These are phyloP conservation scores for Rhincodon typus DNA, from an alignment of 2,797 vertebrate genomes.

Conservation along the genomic window DNA sequence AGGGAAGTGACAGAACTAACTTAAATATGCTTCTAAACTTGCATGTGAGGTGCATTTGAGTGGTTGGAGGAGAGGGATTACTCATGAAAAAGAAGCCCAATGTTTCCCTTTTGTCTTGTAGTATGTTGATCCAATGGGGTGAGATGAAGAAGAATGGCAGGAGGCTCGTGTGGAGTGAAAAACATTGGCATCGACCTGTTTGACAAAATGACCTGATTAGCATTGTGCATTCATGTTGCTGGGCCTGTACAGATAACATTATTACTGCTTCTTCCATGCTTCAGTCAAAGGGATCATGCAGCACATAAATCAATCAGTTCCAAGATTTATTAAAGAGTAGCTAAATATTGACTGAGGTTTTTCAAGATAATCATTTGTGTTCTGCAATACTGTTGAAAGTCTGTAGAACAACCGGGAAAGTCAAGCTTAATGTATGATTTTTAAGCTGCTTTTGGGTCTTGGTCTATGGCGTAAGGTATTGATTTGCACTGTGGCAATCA, in stretches of 20 bases:
- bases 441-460: too few species aligned
- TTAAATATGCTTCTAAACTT: neutral
- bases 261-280: neutral
- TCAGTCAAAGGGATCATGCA: neutral
- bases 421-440: neutral
- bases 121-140: neutral
- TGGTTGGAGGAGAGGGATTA: neutral
- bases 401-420: too few species aligned
- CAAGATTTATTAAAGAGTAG: neutral
- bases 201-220: neutral
- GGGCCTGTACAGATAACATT: neutral
- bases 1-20: neutral
- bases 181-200: neutral
- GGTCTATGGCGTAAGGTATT: too few species aligned
- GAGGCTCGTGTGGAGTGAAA: neutral
- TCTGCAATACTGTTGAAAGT: neutral
- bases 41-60: neutral
- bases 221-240: neutral
- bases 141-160: neutral
- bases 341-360: neutral
- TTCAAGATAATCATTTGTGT: neutral
- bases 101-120: neutral
- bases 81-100: neutral
- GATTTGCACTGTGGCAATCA: too few species aligned
- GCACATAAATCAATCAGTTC: neutral